Evolutionary conservation across 2,797 vertebrate species (phyloP).

Genomic region (Halcyon badia): DNA sequence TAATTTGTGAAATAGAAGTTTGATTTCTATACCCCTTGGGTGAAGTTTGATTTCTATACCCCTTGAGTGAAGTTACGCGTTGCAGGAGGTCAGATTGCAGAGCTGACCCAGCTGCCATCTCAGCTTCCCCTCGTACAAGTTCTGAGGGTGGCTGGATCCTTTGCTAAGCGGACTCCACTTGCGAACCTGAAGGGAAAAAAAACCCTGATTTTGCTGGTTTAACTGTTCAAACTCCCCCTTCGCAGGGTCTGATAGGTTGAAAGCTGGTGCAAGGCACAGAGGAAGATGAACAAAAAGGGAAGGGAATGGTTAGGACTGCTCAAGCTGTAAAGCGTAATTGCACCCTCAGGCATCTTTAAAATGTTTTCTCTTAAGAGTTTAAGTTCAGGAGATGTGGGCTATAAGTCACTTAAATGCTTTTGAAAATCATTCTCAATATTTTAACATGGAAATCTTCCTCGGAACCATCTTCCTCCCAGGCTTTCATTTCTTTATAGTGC

Average conservation of each 20-base stretch:
- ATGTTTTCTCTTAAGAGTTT: conserved; percentile 55
- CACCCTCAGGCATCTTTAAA: conserved; percentile 28
- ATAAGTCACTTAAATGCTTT: conserved; percentile 55
- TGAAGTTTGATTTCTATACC: neutral
- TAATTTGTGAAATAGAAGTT: neutral
- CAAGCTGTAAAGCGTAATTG: neutral
- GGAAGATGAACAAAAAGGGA: neutral
- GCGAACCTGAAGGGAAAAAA: neutral
- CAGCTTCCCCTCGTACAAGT: accelerated
- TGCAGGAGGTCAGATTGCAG: neutral
- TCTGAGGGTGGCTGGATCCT: neutral
- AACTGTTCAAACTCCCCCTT: neutral
- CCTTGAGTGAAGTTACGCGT: accelerated
- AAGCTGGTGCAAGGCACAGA: neutral
- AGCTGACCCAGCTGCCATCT: neutral
- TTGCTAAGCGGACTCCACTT: neutral
- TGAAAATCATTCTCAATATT: conserved; percentile 35
- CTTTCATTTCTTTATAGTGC: conserved; percentile 28
- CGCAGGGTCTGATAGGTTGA: accelerated
- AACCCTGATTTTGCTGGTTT: neutral
- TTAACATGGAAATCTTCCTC: conserved; percentile 37
- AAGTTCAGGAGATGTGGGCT: conserved; percentile 14
- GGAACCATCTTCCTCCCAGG: conserved; percentile 9
- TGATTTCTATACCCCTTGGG: neutral
- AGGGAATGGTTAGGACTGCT: neutral